A percentile compares a stretch with the other conserved stretches of the same genome.
Evolutionary conservation across 2,888 invertebrate species (phyloP).

Genomic region (Antheraea yamamai): DNA sequence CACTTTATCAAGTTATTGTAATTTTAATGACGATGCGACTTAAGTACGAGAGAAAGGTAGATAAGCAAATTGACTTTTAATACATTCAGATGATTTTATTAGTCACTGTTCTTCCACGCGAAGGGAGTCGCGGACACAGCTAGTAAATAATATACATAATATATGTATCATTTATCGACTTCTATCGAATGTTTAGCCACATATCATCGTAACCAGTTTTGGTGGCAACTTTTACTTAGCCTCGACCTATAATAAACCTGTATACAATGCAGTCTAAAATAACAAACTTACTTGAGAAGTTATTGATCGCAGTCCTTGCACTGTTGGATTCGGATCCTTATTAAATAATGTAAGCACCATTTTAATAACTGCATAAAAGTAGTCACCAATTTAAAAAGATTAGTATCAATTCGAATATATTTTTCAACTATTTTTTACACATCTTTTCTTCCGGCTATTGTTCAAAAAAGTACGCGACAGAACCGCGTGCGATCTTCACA

Average conservation of each 20-base stretch:
- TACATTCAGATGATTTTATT: too few relatives aligned
- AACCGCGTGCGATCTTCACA: background rate
- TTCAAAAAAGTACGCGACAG: too few relatives aligned
- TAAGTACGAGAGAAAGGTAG: too few relatives aligned
- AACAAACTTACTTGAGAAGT: constrained; percentile 57
- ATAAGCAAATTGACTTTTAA: too few relatives aligned
- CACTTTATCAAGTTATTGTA: too few relatives aligned
- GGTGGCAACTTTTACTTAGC: background rate
- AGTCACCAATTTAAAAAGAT: background rate
- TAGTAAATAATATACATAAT: too few relatives aligned
- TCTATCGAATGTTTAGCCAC: too few relatives aligned
- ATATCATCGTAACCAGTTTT: background rate
- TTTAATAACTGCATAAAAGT: constrained; percentile 19
- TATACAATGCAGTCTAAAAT: background rate
- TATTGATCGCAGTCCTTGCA: constrained; percentile 52
- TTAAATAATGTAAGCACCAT: constrained; percentile 36
- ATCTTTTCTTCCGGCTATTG: background rate
- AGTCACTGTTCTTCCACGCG: too few relatives aligned
- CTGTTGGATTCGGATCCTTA: constrained; percentile 33
- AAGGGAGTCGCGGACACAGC: too few relatives aligned
- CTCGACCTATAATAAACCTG: background rate
- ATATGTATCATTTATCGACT: too few relatives aligned
- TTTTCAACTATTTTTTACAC: background rate
- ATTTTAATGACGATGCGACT: too few relatives aligned
- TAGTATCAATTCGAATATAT: background rate